Base-by-base conservation (phyloP, 2,888 invertebrate species). In the Itoplectis maculator region DNA sequence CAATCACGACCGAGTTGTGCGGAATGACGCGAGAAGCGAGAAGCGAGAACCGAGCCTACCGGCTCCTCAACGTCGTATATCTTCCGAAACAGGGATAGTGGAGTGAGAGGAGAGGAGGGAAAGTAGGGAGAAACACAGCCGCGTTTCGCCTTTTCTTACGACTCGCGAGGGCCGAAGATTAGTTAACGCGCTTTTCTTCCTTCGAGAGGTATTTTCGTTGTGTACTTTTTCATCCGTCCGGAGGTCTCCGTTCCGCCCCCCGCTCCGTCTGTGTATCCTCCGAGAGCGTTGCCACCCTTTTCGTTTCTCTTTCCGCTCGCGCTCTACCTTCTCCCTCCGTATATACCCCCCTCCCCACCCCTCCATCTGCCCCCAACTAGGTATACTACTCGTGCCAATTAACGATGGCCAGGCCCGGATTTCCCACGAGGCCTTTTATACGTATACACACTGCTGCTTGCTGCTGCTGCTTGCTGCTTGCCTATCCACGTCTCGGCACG, bases 371-470 rank as follows among this genome's bases (percentile, higher is more conserved):
- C n/a, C 59, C 61, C 75, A 35, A n/a, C 69, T 61, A 68, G 68
- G 72, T 82, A 61, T 78, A 78, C 79, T 72, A 29, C 29, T 29
- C 61, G 37, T 82, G 82, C 82, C 82, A 82, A 82, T 82, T 82
- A 82, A 82, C 82, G 82, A 82, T 82, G 79, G 79, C 82, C 82
- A 82, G 82, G 61, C 79, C 82, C 61, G 82, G 61, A 82, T 82
- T 82, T 82, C 82, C 82, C 82, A 82, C 82, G 82, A 82, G 82
- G 75, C 79, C 82, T 82, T 79, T 82, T 82, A 72, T 76, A 72
- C 70, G n/a, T n/a, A n/a, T n/a, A 65, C 49, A 69, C 40, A n/a
- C n/a, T n/a, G n/a, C n/a, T n/a, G n/a, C n/a, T n/a, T n/a, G n/a
- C n/a, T n/a, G n/a, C n/a, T n/a, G n/a, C n/a, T n/a, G n/a, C n/a